Percentiles rank a stretch among this genome's conserved stretches.
Conservation (phyloP, 2,888 invertebrate genomes). For the Stenurella melanura region DNA sequence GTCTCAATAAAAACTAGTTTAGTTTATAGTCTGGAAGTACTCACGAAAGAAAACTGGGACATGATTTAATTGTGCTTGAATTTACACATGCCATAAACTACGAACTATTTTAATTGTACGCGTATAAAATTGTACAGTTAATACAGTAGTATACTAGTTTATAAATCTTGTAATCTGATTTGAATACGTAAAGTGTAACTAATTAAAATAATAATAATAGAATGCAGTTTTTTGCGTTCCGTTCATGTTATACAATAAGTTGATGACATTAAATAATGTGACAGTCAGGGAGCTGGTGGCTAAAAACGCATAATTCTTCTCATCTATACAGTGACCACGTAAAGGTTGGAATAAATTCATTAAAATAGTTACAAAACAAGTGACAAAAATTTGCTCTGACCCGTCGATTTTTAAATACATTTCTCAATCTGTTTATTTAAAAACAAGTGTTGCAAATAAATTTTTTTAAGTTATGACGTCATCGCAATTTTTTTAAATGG, state of each 20-base stretch:
- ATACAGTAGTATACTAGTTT: background rate
- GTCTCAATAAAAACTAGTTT: constrained; percentile 47
- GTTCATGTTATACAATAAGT: background rate
- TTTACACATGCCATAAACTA: constrained; percentile 21
- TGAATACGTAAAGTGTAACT: background rate
- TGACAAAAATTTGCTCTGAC: too few species aligned
- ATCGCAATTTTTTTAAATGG: too few species aligned
- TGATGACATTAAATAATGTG: constrained; percentile 3
- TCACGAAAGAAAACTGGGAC: constrained; percentile 37
- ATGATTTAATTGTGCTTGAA: constrained; percentile 36
- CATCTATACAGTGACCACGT: too few species aligned
- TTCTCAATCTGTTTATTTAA: too few species aligned
- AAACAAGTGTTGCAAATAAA: too few species aligned
- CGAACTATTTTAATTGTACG: constrained; percentile 7
- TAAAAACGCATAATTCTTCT: too few species aligned
- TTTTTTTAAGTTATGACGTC: too few species aligned
- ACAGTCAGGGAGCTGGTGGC: too few species aligned
- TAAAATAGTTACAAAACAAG: too few species aligned
- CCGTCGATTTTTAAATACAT: too few species aligned
- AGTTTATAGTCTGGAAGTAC: constrained; percentile 28
- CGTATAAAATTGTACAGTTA: background rate
- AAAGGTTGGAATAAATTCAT: too few species aligned
- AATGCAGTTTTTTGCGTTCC: background rate
- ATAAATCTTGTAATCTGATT: background rate
- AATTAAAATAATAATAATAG: constrained; percentile 7